A percentile compares a stretch with the other conserved stretches of the same genome.
These are phyloP conservation scores for Abrostola triplasia DNA, from an alignment of 2,888 invertebrate genomes.

Conservation along the genomic window DNA sequence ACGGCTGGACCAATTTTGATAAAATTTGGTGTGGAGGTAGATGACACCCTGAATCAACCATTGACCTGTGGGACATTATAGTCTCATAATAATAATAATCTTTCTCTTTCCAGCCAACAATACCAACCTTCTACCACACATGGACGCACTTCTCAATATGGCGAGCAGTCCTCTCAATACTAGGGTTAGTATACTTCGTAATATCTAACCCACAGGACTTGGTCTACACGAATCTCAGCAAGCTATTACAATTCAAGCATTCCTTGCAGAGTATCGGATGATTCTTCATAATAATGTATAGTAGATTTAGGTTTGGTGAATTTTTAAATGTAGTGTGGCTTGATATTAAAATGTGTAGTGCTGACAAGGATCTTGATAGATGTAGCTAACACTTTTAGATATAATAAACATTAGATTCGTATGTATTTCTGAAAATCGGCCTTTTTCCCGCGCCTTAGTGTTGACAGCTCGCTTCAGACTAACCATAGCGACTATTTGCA, in stretches of 20 bases:
- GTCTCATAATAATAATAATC: too few relatives aligned
- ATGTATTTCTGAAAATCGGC: too few relatives aligned
- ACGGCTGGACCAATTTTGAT: too few relatives aligned
- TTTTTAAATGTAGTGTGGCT: background rate
- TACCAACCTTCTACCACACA: conserved; percentile 85
- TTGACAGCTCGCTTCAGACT: too few relatives aligned
- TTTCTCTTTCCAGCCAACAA: conserved; percentile 83
- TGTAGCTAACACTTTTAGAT: background rate
- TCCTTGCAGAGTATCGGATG: conserved; percentile 84
- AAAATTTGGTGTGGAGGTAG: too few relatives aligned
- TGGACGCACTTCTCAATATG: conserved; percentile 90
- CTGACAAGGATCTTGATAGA: background rate
- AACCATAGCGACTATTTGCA: too few relatives aligned
- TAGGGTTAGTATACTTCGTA: conserved; percentile 88
- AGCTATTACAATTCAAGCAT: conserved; percentile 82
- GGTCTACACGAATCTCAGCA: conserved; percentile 84
- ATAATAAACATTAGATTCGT: too few relatives aligned
- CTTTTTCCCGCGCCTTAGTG: too few relatives aligned
- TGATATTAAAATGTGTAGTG: background rate
- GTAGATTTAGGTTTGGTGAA: conserved; percentile 2
- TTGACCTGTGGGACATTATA: too few relatives aligned
- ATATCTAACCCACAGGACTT: conserved; percentile 87
- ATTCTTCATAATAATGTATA: conserved; percentile 55
- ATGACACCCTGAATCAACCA: too few relatives aligned
- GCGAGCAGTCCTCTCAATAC: conserved; percentile 88